Evolutionary conservation across 2,113 vertebrate genomes (phyloP), one percentile per base, ranked within the genome.

Genomic region (Semnopithecus entellus): DNA sequence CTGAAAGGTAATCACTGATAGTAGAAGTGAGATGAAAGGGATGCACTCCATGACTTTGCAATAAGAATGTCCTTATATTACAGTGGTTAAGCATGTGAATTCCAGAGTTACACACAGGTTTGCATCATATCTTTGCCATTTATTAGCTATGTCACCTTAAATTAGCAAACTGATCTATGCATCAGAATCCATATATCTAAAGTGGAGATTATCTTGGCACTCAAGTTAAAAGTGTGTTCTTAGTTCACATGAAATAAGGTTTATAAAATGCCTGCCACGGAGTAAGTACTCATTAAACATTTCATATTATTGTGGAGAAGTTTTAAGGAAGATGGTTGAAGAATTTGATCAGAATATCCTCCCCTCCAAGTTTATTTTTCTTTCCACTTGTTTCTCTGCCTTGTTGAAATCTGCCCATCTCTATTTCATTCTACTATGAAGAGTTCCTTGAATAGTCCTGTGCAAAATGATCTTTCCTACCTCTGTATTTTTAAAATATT

Each of bases 251-350:
- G 16, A 91, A 95, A 88, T 61, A 94, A 83, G 64, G 30, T 17
- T 88, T 85, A 52, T 43, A 90, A 80, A 68, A 72, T 94, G 2
- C 17, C n/a, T 95, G 45, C n/a, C 38, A 81, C 30, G 96, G 45
- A 85, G 27, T 35, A 78, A 75, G 18, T 14, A 95, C 52, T 95
- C 52, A 82, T 8, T 83, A 45, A 83, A 25, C 82, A 35, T 57
- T 87, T 86, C 70, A 40, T 70, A 40, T 72, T 43, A 64, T 45
- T 83, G 57, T 59, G 75, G 35, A 43, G 88, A 38, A 35, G 0
- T 88, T 95, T 95, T 66, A 93, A 88, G 64, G 8, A 93, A 87
- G 35, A 66, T 25, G 30, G 16, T 43, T 61, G 7, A 95, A 76
- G 40, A 94, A 76, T 75, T 87, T 76, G 92, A 50, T 75, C 43